Evolutionary conservation across 2,797 vertebrate genomes (phyloP).

Genomic region (Chloroceryle inda): DNA sequence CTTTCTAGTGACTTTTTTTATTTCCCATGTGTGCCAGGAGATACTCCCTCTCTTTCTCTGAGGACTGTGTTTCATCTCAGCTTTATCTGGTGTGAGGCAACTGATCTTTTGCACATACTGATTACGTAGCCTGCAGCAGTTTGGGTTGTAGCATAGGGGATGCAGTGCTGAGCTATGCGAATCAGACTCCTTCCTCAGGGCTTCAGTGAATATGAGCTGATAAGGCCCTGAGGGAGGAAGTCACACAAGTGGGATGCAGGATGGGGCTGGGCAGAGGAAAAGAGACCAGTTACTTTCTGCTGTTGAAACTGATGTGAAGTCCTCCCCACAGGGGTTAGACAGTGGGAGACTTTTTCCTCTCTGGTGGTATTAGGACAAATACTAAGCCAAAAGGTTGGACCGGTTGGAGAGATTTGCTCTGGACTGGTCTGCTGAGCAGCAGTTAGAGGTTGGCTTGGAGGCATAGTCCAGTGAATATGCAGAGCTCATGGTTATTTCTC

Average conservation of each 20-base stretch:
- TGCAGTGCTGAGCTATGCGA: not conserved
- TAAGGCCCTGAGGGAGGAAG: not conserved
- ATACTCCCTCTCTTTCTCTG: not conserved
- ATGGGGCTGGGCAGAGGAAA: not conserved
- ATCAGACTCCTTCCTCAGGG: not conserved
- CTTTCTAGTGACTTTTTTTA: conserved; percentile 23
- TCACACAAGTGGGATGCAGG: not conserved
- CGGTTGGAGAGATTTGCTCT: not conserved
- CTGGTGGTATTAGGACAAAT: not conserved
- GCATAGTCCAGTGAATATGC: not conserved
- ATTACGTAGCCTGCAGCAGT: not conserved
- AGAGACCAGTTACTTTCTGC: not conserved
- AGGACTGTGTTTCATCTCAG: not conserved
- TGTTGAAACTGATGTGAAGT: not conserved
- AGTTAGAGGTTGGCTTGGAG: not conserved
- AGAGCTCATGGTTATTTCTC: not conserved
- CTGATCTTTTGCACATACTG: not conserved
- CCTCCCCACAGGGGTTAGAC: fast-evolving
- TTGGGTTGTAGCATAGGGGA: not conserved
- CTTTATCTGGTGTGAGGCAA: conserved; percentile 13
- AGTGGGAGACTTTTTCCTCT: not conserved
- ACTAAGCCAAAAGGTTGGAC: not conserved
- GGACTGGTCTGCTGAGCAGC: not conserved
- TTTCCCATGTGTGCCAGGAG: conserved; percentile 18
- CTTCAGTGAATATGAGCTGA: not conserved